Conservation (phyloP, 2,888 invertebrate species). For the Cataglyphis rosenhaueri region DNA sequence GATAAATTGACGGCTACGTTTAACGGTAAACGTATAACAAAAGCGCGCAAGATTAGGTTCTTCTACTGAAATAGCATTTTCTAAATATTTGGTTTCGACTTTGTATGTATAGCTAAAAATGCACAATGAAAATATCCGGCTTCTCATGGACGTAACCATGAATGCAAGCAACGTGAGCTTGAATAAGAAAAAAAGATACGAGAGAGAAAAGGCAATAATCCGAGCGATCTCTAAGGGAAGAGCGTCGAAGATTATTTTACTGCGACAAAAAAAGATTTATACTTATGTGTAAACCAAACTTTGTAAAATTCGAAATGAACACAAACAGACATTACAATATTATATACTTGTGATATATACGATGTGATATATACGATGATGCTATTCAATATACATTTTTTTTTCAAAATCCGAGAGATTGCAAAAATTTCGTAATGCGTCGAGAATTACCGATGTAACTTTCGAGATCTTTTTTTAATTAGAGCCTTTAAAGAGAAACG, state of each 20-base stretch:
- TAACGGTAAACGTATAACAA: constrained; percentile 23
- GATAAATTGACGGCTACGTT: constrained; percentile 2
- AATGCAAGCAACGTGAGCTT: neutral
- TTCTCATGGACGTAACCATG: constrained; percentile 28
- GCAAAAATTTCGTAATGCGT: neutral
- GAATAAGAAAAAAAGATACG: neutral
- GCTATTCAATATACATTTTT: neutral
- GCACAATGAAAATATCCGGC: constrained; percentile 52
- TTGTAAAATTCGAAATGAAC: neutral
- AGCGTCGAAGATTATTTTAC: neutral
- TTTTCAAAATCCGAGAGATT: neutral
- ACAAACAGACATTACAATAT: neutral
- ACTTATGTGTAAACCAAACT: neutral
- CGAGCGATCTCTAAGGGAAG: neutral
- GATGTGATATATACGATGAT: neutral
- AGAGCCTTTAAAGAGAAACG: neutral
- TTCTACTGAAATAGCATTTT: constrained; percentile 43
- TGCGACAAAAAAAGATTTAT: neutral
- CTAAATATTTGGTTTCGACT: constrained; percentile 40
- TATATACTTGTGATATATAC: constrained; percentile 13
- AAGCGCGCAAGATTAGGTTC: constrained; percentile 1
- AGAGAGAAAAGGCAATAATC: neutral
- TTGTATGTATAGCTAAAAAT: constrained; percentile 9
- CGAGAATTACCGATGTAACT: no score
- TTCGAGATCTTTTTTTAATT: neutral